A percentile compares a stretch with the other conserved stretches of the same genome.
Evolutionary conservation across 2,888 invertebrate genomes (phyloP).

Genomic region (Abrostola tripartita): DNA sequence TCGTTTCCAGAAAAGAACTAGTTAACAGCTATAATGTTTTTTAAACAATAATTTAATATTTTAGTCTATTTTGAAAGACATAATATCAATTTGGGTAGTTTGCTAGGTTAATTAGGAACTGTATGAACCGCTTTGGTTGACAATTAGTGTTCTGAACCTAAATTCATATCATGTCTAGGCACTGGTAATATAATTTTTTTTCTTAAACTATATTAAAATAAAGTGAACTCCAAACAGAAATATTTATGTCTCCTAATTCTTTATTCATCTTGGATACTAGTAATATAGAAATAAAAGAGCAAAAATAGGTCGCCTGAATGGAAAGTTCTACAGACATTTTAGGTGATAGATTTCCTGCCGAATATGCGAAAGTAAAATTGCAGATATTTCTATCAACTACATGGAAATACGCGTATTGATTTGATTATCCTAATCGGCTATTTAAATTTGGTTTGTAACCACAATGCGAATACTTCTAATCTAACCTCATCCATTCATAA

Average conservation of each 20-base stretch:
- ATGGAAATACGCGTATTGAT: background rate
- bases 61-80: conserved; percentile 51
- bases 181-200: conserved; percentile 47
- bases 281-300: conserved; percentile 23
- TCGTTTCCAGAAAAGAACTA: too few species aligned
- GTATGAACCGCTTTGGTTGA: conserved; percentile 22
- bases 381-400: background rate
- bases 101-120: conserved; percentile 49
- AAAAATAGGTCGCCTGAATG: background rate
- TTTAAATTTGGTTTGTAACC: too few species aligned
- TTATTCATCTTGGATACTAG: conserved; percentile 5
- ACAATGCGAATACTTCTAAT: too few species aligned
- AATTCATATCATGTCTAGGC: conserved; percentile 58
- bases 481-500: too few species aligned
- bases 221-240: conserved; percentile 9
- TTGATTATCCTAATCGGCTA: too few species aligned
- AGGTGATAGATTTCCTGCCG: too few species aligned
- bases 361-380: too few species aligned
- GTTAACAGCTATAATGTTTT: background rate
- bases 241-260: background rate
- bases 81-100: conserved; percentile 51
- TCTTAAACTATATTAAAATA: conserved; percentile 33
- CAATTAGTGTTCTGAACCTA: conserved; percentile 37
- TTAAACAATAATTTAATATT: conserved; percentile 44
- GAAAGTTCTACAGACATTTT: too few species aligned